Base-by-base conservation (phyloP, 2,888 invertebrate genomes). In the Drosophila yooni region DNA sequence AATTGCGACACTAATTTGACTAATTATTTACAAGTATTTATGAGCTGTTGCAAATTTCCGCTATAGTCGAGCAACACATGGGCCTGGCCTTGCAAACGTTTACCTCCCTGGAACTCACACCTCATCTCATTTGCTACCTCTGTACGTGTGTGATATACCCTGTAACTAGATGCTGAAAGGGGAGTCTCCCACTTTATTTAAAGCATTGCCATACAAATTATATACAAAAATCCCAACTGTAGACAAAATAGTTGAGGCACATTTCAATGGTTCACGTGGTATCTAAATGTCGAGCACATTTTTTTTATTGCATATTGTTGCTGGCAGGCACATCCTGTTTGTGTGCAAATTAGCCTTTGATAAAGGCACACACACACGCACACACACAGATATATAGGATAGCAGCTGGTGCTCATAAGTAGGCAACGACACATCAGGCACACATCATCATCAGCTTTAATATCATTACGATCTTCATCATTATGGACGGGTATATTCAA, bases 1-100 rank as follows among this genome's bases (percentile, higher is more conserved):
- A 86, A 88, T 81, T 86, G 81, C 87, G 75, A 76, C 81, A 71
- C 74, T 81, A 88, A 86, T 89, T 89, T 86, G 56, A 61, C 70
- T 88, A 89, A 85, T 89, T 82, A 85, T 85, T 88, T 88, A 78
- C 71, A 68, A 58, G 76, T 82, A 74, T 85, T 85, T 88, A 82
- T 74, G 75, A 74, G 74, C 72, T 70, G 60, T 65, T 69, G 74
- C 88, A 89, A 87, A 89, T 85, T 85, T 85, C 86, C 88, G 86
- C 65, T 58, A 18, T 43, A 56, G 31, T 29, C 21, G 40, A 56
- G 50, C 50, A 51, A 56, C 53, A 68, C 50, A 74, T 66, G 53
- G 36, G 52, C 25, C 27, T 29, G 13, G 21, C 48, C 50, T n/a
- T 53, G 38, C 54, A 18, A 6, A 10, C n/a, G 13, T 8, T 7